phyloP scores from a whole-genome alignment of 2,113 vertebrate genomes.

The Saccopteryx bilineata region DNA sequence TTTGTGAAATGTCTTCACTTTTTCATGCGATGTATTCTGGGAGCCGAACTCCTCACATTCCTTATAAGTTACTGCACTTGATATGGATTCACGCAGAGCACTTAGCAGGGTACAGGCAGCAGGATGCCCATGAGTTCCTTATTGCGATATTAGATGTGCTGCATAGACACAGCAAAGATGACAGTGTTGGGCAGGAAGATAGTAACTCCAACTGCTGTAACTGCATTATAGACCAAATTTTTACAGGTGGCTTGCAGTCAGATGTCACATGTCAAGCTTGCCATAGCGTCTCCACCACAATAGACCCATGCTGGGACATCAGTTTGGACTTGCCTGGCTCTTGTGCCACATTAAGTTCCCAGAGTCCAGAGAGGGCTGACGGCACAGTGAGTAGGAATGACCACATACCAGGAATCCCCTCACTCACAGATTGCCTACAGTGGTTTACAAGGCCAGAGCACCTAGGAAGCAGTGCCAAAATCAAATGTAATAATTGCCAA shows the following conservation, averaged over 20 bases:
- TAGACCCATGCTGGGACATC: conserved; percentile 77
- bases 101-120: conserved; percentile 73
- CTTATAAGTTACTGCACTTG: conserved; percentile 72
- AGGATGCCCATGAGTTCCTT: conserved; percentile 74
- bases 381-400: conserved; percentile 88
- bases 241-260: conserved; percentile 75
- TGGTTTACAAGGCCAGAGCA: conserved; percentile 97
- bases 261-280: conserved; percentile 73
- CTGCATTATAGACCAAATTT: conserved; percentile 74
- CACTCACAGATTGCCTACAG: conserved; percentile 97
- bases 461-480: conserved; percentile 99
- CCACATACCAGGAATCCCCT: conserved; percentile 94
- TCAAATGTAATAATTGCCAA: conserved; percentile 98
- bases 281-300: conserved; percentile 72
- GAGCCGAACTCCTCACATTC: conserved; percentile 64
- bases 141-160: conserved; percentile 72
- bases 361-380: conserved; percentile 91
- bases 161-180: conserved; percentile 69
- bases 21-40: conserved; percentile 90
- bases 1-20: conserved; percentile 97
- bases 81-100: conserved; percentile 77
- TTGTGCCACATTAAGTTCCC: conserved; percentile 53
- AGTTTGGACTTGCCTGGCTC: conserved; percentile 72
- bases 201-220: conserved; percentile 66
- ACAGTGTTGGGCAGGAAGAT: conserved; percentile 46